phyloP scores from a whole-genome alignment of 30 jellyfish, hydroid and myxozoan species.

The Pseudorhiza aurosa region DNA sequence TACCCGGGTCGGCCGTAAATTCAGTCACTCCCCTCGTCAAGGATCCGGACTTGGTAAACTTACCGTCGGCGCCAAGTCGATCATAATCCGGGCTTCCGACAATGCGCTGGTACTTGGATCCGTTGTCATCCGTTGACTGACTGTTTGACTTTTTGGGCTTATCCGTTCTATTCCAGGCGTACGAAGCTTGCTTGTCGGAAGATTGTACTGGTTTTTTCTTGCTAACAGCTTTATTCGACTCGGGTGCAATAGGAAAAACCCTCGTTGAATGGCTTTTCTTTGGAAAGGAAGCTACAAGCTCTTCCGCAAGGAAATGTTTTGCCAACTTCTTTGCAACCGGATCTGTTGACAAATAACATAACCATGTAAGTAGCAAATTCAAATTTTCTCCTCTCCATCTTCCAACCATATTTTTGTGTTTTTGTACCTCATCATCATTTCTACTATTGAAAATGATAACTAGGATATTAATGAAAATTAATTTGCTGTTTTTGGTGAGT shows the following conservation, averaged over 20 bases:
- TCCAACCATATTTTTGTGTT: too few species aligned
- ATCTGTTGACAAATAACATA: too few species aligned
- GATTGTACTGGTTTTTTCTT: not conserved
- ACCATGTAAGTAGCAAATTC: too few species aligned
- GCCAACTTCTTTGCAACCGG: slow-evolving; percentile 80
- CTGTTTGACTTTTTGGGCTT: not conserved
- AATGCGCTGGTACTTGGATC: slow-evolving; percentile 17
- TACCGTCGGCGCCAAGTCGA: slow-evolving; percentile 70
- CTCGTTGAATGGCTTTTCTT: slow-evolving; percentile 4
- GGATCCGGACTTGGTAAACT: slow-evolving; percentile 52
- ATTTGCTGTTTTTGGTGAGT: too few species aligned
- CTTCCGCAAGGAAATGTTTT: slow-evolving; percentile 83
- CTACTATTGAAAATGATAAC: too few species aligned
- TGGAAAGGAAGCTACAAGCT: slow-evolving; percentile 35
- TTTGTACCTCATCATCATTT: too few species aligned
- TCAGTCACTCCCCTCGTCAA: slow-evolving; percentile 8
- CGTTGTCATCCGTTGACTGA: not conserved
- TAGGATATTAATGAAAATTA: too few species aligned
- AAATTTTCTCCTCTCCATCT: too few species aligned
- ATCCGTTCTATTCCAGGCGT: not conserved
- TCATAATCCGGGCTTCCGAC: slow-evolving; percentile 81
- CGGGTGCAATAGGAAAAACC: not conserved
- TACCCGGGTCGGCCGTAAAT: slow-evolving; percentile 1
- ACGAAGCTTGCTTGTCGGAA: not conserved
- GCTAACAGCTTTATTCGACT: not conserved